A percentile compares a stretch with the other conserved stretches of the same genome.
phyloP scores from a whole-genome alignment of 1,140 invertebrate species.

The Papilio aristodemus region DNA sequence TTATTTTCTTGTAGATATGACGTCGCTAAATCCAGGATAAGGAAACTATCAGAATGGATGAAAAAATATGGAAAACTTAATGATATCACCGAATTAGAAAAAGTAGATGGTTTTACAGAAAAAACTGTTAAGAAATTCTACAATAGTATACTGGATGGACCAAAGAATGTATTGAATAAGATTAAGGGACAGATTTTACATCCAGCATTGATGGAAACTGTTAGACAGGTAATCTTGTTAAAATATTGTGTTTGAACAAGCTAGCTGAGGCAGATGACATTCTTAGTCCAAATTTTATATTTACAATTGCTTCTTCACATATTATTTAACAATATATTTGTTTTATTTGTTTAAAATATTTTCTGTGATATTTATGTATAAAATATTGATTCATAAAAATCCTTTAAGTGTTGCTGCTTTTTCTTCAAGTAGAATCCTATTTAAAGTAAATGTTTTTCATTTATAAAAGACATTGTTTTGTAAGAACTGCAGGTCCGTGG shows the following conservation, averaged over 20 bases:
- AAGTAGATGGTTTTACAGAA: slow-evolving; percentile 62
- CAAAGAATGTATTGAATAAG: slow-evolving; percentile 43
- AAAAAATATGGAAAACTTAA: slow-evolving; percentile 59
- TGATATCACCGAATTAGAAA: slow-evolving; percentile 54
- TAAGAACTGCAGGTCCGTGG: slow-evolving; percentile 63
- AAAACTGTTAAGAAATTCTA: slow-evolving; percentile 59
- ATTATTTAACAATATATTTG: no score
- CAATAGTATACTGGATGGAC: slow-evolving; percentile 60
- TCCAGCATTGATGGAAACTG: slow-evolving; percentile 53
- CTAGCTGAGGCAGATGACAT: no score
- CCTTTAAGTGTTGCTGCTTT: background rate
- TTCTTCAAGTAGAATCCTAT: background rate
- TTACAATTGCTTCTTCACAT: no score
- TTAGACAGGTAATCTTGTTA: slow-evolving; percentile 51
- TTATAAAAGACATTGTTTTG: slow-evolving; percentile 37
- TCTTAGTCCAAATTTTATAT: no score
- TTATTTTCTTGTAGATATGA: slow-evolving; percentile 56
- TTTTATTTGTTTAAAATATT: no score
- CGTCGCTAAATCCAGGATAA: slow-evolving; percentile 60
- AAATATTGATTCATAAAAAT: background rate
- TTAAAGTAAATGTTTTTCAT: slow-evolving; percentile 1
- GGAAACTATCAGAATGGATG: slow-evolving; percentile 60
- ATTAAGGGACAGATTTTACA: slow-evolving; percentile 71
- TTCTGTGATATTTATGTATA: no score
- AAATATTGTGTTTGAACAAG: no score